phyloP scores from a whole-genome alignment of 1,140 invertebrate genomes.

The Homalodisca vitripennis region DNA sequence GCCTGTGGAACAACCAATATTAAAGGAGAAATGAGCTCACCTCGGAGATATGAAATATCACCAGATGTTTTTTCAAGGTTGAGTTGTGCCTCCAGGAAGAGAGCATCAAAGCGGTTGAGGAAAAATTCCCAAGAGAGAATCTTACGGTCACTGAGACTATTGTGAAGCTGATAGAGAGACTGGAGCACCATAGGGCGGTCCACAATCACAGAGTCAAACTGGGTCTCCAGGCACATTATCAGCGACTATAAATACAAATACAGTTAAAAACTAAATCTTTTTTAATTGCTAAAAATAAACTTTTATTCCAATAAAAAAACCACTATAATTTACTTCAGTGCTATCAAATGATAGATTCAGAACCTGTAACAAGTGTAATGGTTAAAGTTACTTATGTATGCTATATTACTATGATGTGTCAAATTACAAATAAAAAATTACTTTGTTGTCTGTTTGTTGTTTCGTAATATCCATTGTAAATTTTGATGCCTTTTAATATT shows the following conservation, averaged over 20 bases:
- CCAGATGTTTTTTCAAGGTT: slow-evolving; percentile 73
- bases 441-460: too few species aligned
- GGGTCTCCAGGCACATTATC: slow-evolving; percentile 84
- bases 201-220: slow-evolving; percentile 92
- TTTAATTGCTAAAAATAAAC: neutral
- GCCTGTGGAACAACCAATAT: too few species aligned
- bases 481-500: too few species aligned
- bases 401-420: too few species aligned
- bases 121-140: slow-evolving; percentile 99
- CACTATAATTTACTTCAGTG: too few species aligned
- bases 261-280: neutral
- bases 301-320: too few species aligned
- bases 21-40: slow-evolving; percentile 51
- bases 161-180: slow-evolving; percentile 91
- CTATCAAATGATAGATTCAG: too few species aligned
- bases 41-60: slow-evolving; percentile 79
- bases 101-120: slow-evolving; percentile 91
- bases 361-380: too few species aligned
- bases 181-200: slow-evolving; percentile 98
- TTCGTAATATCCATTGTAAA: too few species aligned
- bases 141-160: slow-evolving; percentile 84
- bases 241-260: slow-evolving; percentile 60
- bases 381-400: too few species aligned
- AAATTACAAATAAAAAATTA: too few species aligned
- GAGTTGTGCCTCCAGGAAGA: slow-evolving; percentile 95